phyloP scores from a whole-genome alignment of 2,888 invertebrate species.

The Dendrolimus pini region DNA sequence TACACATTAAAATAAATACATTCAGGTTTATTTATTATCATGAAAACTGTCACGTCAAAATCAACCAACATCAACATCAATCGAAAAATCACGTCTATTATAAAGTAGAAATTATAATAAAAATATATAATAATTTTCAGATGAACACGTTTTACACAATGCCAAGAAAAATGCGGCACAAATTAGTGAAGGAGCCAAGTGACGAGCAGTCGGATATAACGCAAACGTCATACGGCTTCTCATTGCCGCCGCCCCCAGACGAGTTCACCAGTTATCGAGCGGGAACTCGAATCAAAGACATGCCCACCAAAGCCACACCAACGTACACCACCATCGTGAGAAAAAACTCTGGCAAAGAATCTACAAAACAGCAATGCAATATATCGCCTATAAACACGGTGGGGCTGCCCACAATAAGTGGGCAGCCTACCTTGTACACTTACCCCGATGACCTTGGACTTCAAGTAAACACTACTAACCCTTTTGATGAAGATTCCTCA shows the following conservation, averaged over 20 bases:
- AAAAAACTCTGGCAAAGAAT: conserved; percentile 45
- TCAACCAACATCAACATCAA: too few species aligned
- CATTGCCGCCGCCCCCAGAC: conserved; percentile 65
- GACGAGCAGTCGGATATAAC: conserved; percentile 63
- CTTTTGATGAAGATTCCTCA: conserved; percentile 56
- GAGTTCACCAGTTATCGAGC: conserved; percentile 61
- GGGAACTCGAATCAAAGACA: conserved; percentile 52
- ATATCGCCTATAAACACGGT: conserved; percentile 61
- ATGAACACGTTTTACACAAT: conserved; percentile 70
- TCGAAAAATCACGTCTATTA: too few species aligned
- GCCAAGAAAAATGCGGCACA: conserved; percentile 62
- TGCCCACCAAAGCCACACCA: conserved; percentile 48
- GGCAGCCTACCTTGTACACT: conserved; percentile 47
- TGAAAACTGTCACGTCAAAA: too few species aligned
- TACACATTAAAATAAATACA: too few species aligned
- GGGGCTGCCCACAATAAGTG: conserved; percentile 55
- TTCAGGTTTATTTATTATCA: too few species aligned
- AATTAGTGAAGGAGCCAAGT: conserved; percentile 50
- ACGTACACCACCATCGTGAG: conserved; percentile 52
- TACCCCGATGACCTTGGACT: conserved; percentile 52
- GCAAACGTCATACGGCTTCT: conserved; percentile 63
- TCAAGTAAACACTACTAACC: conserved; percentile 61
- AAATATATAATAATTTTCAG: conserved; percentile 28
- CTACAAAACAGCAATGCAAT: conserved; percentile 38
- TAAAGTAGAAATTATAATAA: too few species aligned